Evolutionary conservation across 1,140 invertebrate genomes (phyloP).

Genomic region (Atta colombica): DNA sequence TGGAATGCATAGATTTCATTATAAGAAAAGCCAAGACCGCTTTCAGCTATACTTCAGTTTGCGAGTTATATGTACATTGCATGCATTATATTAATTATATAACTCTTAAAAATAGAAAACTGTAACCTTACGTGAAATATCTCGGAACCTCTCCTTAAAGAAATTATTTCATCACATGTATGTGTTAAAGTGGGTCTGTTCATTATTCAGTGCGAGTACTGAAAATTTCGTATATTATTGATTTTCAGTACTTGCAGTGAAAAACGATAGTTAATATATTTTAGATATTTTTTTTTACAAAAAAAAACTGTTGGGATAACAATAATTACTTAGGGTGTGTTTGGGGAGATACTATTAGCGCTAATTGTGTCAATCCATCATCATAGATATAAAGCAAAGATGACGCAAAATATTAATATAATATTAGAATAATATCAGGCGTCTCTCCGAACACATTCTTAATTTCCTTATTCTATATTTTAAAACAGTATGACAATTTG

Average conservation of each 20-base stretch:
- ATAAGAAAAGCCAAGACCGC: neutral
- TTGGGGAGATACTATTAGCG: no score
- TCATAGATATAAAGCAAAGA: no score
- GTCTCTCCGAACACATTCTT: neutral
- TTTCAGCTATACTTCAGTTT: neutral
- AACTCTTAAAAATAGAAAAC: constrained; percentile 27
- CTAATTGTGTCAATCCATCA: no score
- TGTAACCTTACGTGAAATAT: constrained; percentile 10
- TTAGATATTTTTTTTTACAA: neutral
- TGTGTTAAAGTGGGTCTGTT: neutral
- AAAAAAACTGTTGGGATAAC: neutral
- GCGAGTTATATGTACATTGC: no score
- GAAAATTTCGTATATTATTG: no score
- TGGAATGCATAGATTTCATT: neutral
- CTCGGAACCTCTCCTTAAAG: neutral
- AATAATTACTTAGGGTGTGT: neutral
- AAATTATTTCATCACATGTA: neutral
- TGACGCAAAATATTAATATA: no score
- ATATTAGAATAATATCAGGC: no score
- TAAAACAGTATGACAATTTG: neutral
- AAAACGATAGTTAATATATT: no score
- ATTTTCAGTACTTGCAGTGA: no score
- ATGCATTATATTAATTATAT: constrained; percentile 7
- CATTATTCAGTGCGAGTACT: no score
- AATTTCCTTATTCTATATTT: neutral